Evolutionary conservation across 2,113 vertebrate species (phyloP).

Genomic region (Herpailurus yagouaroundi): DNA sequence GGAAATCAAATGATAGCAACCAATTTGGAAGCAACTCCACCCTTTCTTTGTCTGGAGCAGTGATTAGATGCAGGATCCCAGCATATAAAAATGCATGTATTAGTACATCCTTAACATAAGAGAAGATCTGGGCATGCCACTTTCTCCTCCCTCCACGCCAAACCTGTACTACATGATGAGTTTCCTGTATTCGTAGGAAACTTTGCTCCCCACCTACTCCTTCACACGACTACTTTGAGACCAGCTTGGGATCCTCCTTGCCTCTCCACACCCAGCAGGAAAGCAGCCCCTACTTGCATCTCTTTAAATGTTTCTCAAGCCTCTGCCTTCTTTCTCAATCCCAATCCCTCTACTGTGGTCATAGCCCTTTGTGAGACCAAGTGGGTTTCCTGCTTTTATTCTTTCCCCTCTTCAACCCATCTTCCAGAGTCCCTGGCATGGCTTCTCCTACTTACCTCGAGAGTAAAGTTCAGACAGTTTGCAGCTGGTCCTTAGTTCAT

Average conservation of each 20-base stretch:
- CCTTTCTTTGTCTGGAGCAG: not conserved
- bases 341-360: not conserved
- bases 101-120: not conserved
- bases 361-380: not conserved
- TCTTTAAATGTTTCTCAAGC: not conserved
- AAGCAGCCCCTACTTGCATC: not conserved
- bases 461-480: not conserved
- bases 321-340: not conserved
- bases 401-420: not conserved
- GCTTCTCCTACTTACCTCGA: not conserved
- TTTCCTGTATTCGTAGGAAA: not conserved
- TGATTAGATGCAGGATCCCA: not conserved
- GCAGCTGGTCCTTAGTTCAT: not conserved
- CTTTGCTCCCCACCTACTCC: not conserved
- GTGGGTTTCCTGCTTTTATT: not conserved
- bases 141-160: not conserved
- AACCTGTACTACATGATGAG: not conserved
- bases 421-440: not conserved
- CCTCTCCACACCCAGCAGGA: not conserved
- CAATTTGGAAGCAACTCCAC: not conserved
- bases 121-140: not conserved
- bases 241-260: not conserved
- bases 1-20: not conserved
- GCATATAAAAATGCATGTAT: not conserved
- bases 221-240: not conserved